Evolutionary conservation across 2,888 invertebrate genomes (phyloP).

Genomic region (Acleris laterana): DNA sequence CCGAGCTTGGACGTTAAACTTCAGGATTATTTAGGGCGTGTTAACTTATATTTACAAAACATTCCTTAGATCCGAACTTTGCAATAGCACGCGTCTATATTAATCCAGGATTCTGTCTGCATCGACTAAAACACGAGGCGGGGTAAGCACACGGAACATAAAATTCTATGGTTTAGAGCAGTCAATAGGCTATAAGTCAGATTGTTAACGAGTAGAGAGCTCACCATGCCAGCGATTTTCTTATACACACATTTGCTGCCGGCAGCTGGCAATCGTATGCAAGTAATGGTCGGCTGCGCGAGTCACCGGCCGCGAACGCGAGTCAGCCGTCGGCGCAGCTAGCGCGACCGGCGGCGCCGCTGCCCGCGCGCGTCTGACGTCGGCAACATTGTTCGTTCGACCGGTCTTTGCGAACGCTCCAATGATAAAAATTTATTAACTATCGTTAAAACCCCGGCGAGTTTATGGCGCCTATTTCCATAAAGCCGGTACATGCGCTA

Average conservation of each 20-base stretch:
- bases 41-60: background rate
- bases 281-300: too few species aligned
- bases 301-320: too few species aligned
- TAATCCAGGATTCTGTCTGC: slow-evolving; percentile 37
- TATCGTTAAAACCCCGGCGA: slow-evolving; percentile 71
- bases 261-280: background rate
- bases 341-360: slow-evolving; percentile 48
- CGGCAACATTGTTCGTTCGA: slow-evolving; percentile 46
- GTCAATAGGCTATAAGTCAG: slow-evolving; percentile 60
- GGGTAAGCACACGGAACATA: slow-evolving; percentile 53
- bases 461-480: slow-evolving; percentile 73
- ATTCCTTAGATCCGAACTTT: background rate
- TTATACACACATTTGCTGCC: slow-evolving; percentile 48
- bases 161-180: slow-evolving; percentile 59
- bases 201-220: slow-evolving; percentile 61
- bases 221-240: slow-evolving; percentile 44
- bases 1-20: background rate
- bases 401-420: slow-evolving; percentile 53
- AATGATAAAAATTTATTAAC: slow-evolving; percentile 79
- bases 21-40: background rate
- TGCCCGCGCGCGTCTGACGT: slow-evolving; percentile 44
- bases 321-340: slow-evolving; percentile 17
- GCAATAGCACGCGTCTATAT: background rate
- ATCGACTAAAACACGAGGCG: slow-evolving; percentile 48
- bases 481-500: slow-evolving; percentile 67